Evolutionary conservation across 2,113 vertebrate genomes (phyloP), one percentile per base, ranked within the genome.

Genomic region (Thalassarche chlororhynchos): DNA sequence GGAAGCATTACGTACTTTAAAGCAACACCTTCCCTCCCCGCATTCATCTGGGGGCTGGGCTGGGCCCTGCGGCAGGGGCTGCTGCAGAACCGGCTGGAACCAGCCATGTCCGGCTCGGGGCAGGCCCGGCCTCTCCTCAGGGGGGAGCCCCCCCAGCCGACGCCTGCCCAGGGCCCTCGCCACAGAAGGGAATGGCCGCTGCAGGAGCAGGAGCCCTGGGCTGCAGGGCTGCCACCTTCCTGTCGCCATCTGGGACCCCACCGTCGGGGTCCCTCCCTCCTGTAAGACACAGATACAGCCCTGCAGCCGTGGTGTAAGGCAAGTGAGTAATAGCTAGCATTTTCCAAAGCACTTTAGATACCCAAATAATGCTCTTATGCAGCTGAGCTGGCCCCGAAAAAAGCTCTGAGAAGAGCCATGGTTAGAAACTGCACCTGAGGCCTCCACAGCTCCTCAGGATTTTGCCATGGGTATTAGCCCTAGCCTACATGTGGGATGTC

Each of bases 71-170:
- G 8, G 16, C 8, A n/a, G 16, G 10, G 3, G 24, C 20, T 58
- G 36, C 36, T 52, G 31, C 10, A 13, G 52, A 52, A 29, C 19
- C 0, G 3, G 7, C 42, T 34, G 47, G 65, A 26, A 62, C 8
- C 0, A 3, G 20, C 31, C 1, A 1, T 19, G 42, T 40, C 34
- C 0, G 4, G 26, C 3, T 0, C 0, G 2, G 32, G 23, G 28
- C 28, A 24, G 23, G 12, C 12, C 8, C 1, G 0, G 28, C 36
- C 15, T 38, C 18, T 34, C 28, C 21, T 47, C 19, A 52, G 13
- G 12, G 20, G 38, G 28, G 8, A 31, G 19, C 20, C 26, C 14
- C 17, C 2, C 2, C 9, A 15, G 40, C 21, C 1, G 4, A 10
- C 5, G 1, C 18, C 8, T 10, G 18, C 34, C 51, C 32, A 5